Evolutionary conservation across 1,140 invertebrate species (phyloP).

Genomic region (Triops cancriformis): DNA sequence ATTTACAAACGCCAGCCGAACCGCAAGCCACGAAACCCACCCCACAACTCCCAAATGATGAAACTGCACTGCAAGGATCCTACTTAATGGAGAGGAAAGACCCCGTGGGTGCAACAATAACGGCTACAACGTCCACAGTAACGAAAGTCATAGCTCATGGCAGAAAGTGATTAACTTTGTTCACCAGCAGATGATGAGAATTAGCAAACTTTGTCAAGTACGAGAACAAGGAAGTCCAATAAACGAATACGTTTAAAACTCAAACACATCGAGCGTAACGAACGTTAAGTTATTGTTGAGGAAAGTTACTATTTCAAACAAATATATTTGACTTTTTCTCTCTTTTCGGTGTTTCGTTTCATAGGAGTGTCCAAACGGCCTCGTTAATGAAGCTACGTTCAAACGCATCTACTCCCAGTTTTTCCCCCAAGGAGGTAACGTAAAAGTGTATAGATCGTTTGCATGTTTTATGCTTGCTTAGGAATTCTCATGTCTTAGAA

Average conservation of each 20-base stretch:
- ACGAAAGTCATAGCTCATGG: not conserved
- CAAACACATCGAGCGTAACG: not conserved
- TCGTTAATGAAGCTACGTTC: constrained; percentile 93
- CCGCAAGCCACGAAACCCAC: not conserved
- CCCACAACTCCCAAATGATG: not conserved
- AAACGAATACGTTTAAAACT: not conserved
- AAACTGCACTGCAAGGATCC: not conserved
- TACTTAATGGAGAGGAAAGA: not conserved
- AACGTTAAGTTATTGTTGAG: not conserved
- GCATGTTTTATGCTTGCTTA: too few species aligned
- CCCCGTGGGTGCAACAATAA: not conserved
- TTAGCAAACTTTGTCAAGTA: not conserved
- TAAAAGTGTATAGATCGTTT: not conserved
- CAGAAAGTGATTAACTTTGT: not conserved
- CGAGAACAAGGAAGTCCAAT: not conserved
- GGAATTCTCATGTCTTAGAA: too few species aligned
- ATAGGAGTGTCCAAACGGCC: constrained; percentile 92
- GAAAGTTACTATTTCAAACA: not conserved
- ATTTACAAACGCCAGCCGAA: not conserved
- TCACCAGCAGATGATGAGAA: not conserved
- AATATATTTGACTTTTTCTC: constrained; percentile 38
- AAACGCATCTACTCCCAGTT: constrained; percentile 98
- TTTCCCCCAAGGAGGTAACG: constrained; percentile 96
- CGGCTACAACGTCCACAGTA: not conserved
- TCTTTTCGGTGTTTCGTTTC: too few species aligned